phyloP scores from a whole-genome alignment of 2,113 vertebrate genomes.

The Brevimyrus niger region DNA sequence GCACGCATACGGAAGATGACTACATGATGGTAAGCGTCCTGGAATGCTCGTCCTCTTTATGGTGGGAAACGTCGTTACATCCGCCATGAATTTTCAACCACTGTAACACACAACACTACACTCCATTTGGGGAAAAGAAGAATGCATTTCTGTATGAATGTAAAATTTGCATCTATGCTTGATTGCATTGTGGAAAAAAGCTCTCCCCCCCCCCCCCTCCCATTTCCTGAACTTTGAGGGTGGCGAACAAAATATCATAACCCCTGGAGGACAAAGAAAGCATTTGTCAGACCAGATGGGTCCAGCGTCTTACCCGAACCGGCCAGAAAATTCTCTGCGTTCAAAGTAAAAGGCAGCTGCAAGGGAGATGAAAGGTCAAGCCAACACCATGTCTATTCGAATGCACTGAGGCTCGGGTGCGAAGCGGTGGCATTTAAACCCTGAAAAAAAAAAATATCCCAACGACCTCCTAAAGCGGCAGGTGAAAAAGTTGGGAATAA shows the following conservation, averaged over 20 bases:
- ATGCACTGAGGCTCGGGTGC: not conserved
- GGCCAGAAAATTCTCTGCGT: conserved; percentile 1
- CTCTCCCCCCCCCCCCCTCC: not conserved
- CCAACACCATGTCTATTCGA: not conserved
- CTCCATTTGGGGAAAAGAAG: not conserved
- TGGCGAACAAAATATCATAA: conserved; percentile 19
- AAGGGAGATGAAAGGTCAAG: conserved; percentile 11
- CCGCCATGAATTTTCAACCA: not conserved
- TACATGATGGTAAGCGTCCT: not conserved
- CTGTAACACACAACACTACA: not conserved
- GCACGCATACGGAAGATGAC: not conserved
- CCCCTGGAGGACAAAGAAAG: conserved; percentile 31
- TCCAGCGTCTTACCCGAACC: conserved; percentile 19
- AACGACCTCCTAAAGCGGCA: not conserved
- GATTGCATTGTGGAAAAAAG: not conserved
- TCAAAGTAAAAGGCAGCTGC: conserved; percentile 24
- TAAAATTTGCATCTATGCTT: conserved; percentile 3
- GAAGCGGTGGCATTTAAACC: not conserved
- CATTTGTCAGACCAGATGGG: conserved; percentile 20
- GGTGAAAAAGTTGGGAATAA: not conserved
- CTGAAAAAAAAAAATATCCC: not conserved
- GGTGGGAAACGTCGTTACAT: not conserved
- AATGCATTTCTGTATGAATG: not conserved
- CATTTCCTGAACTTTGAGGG: conserved; percentile 12
- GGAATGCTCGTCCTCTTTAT: not conserved